Conservation (phyloP, 2,888 invertebrate species). For the Heliconius aoede region DNA sequence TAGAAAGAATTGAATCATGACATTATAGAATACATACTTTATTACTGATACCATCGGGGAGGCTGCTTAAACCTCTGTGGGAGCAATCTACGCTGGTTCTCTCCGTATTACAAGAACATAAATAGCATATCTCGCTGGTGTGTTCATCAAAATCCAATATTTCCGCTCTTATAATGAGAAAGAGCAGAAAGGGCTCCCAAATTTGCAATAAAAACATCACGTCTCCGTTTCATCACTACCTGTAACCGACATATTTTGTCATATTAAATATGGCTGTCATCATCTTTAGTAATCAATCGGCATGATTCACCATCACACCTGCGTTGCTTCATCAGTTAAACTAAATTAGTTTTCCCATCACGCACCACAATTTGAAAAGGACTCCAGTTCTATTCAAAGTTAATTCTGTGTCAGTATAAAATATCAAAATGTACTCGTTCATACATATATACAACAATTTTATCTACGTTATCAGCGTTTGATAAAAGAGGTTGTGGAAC, state of each 20-base stretch:
- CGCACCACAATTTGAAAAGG: constrained; percentile 33
- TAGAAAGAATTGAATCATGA: background rate
- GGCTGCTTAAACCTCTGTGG: constrained; percentile 68
- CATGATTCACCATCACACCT: constrained; percentile 42
- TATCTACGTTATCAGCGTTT: constrained; percentile 77
- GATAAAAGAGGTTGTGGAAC: constrained; percentile 71
- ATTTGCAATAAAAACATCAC: constrained; percentile 65
- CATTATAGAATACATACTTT: constrained; percentile 58
- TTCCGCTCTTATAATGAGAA: constrained; percentile 56
- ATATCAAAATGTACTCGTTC: constrained; percentile 56
- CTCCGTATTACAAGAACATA: constrained; percentile 67
- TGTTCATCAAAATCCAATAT: constrained; percentile 63
- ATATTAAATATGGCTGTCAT: background rate
- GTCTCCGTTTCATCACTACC: constrained; percentile 72
- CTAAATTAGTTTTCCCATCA: constrained; percentile 37
- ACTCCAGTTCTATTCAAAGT: constrained; percentile 20
- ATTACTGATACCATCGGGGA: constrained; percentile 69
- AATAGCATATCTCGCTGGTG: constrained; percentile 63
- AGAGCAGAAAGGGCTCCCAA: constrained; percentile 57
- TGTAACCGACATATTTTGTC: constrained; percentile 55
- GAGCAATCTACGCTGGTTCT: constrained; percentile 71
- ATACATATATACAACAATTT: constrained; percentile 69
- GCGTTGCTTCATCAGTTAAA: constrained; percentile 26
- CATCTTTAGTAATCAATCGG: background rate
- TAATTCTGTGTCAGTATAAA: constrained; percentile 47